phyloP scores from a whole-genome alignment of 2,113 vertebrate species.

The Tenrec ecaudatus region DNA sequence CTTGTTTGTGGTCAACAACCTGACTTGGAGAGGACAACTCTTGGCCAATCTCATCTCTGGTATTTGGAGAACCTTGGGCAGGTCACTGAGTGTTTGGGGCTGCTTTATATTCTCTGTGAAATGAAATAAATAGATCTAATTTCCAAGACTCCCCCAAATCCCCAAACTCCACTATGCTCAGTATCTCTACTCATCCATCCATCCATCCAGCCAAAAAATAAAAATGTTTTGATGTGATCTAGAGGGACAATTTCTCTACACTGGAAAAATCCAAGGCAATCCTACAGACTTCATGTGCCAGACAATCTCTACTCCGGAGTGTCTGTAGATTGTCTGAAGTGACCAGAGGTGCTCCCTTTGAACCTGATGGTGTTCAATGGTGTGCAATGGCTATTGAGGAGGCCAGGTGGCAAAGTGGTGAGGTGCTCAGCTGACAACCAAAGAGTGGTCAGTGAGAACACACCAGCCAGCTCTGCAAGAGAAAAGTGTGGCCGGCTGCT shows the following conservation, averaged over 20 bases:
- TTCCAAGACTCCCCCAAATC: conserved; percentile 47
- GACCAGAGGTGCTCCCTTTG: not conserved
- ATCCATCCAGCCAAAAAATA: not conserved
- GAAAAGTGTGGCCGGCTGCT: not conserved
- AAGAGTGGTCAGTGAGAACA: too few species aligned
- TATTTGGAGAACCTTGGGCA: not conserved
- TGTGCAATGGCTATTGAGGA: not conserved
- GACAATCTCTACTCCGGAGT: not conserved
- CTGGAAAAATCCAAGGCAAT: not conserved
- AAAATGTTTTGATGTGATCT: not conserved
- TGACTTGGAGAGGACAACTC: not conserved
- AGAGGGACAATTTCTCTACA: not conserved
- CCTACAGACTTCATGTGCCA: not conserved
- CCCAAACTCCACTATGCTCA: not conserved
- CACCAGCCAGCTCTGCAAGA: too few species aligned
- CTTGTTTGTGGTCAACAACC: not conserved
- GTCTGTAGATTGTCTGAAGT: not conserved
- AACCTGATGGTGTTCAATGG: not conserved
- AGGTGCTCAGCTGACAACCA: not conserved
- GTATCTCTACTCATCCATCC: not conserved
- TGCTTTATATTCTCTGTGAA: conserved; percentile 27
- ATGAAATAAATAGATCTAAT: conserved; percentile 1
- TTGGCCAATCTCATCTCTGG: not conserved
- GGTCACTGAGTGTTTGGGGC: not conserved
- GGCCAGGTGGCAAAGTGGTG: not conserved